A percentile compares a stretch with the other conserved stretches of the same genome.
Conservation (phyloP, 2,113 vertebrate species). For the Nycticorax nycticorax region DNA sequence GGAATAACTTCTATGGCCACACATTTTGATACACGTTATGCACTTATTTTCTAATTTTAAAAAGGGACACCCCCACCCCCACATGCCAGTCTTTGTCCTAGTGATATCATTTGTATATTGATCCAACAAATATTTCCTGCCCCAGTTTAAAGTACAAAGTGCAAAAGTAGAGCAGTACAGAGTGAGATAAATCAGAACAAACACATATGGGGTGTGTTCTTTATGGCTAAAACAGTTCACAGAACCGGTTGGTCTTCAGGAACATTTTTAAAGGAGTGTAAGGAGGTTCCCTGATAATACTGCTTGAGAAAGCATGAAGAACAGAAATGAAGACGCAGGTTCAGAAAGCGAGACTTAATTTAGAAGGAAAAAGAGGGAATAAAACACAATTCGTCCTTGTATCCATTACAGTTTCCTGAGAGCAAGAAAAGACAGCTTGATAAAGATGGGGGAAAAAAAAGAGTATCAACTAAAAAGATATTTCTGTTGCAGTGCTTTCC, state of each 20-base stretch:
- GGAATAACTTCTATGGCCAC: not conserved
- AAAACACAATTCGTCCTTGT: not conserved
- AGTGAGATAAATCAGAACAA: conserved; percentile 53
- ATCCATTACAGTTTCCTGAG: not conserved
- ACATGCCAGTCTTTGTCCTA: not conserved
- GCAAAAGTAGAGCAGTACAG: not conserved
- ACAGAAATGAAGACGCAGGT: not conserved
- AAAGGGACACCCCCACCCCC: accelerated
- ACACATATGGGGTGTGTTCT: conserved; percentile 50
- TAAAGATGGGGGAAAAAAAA: not conserved
- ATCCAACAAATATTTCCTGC: conserved; percentile 29
- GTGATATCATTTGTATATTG: not conserved
- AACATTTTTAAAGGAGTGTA: not conserved
- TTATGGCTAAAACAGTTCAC: conserved; percentile 3
- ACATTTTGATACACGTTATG: not conserved
- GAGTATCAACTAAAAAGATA: not conserved
- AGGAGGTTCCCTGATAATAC: not conserved
- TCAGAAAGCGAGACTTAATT: not conserved
- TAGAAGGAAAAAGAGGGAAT: not conserved
- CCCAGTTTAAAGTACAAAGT: conserved; percentile 60
- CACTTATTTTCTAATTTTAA: not conserved
- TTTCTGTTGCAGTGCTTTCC: not conserved
- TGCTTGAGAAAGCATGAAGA: not conserved
- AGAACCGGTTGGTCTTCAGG: not conserved
- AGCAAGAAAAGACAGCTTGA: not conserved